Evolutionary conservation across 64 coral and sea anemone species (phyloP).

Genomic region (Montipora foliosa): DNA sequence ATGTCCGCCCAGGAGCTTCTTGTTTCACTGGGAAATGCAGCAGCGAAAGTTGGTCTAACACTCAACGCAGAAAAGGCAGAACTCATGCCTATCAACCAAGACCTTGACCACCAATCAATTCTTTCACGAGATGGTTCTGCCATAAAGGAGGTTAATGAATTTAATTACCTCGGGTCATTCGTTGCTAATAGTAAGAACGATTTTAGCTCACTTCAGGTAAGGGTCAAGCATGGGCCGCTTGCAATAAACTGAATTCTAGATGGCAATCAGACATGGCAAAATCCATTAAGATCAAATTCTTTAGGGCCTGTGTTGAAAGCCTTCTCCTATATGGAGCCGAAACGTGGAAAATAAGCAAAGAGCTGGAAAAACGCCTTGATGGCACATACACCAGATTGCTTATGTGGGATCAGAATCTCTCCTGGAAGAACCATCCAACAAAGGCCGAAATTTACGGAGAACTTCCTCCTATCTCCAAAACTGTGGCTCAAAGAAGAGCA

Average conservation of each 20-base stretch:
- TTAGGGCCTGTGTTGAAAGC: too few species aligned
- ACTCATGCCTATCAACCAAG: neutral
- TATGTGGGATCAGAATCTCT: neutral
- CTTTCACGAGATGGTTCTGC: neutral
- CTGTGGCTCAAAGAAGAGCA: slow-evolving; percentile 34
- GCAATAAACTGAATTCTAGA: too few species aligned
- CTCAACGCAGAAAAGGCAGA: neutral
- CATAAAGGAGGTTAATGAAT: neutral
- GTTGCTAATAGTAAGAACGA: too few species aligned
- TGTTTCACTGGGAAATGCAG: neutral
- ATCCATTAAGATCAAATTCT: too few species aligned
- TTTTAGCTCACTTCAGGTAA: too few species aligned
- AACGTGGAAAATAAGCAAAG: neutral
- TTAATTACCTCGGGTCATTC: too few species aligned
- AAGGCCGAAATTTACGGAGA: slow-evolving; percentile 27
- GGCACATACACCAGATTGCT: neutral
- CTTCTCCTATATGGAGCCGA: too few species aligned
- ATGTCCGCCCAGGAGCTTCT: neutral
- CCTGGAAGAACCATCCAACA: slow-evolving; percentile 33
- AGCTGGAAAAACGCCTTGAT: slow-evolving; percentile 4
- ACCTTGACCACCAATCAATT: neutral
- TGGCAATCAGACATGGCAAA: too few species aligned
- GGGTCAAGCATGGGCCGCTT: too few species aligned
- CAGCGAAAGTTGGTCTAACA: neutral
- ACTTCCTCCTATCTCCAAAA: slow-evolving; percentile 4